A percentile compares a stretch with the other conserved stretches of the same genome.
Conservation (phyloP, 1,140 invertebrate genomes). For the Drosophila aff. region DNA sequence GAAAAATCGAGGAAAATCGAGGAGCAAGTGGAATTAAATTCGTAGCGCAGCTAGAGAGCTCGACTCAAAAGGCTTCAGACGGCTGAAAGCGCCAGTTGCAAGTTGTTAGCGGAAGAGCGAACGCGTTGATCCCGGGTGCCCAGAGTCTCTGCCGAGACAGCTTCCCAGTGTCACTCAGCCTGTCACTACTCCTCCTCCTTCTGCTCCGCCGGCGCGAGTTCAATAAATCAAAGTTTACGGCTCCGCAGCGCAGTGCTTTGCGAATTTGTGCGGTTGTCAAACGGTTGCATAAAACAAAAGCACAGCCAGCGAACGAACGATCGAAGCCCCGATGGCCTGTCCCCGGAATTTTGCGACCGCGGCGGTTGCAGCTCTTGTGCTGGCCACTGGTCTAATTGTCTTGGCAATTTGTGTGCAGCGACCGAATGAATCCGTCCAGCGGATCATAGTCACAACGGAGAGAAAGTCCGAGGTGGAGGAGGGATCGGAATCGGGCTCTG, state of each 20-base stretch:
- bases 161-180: conserved; percentile 17
- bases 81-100: conserved; percentile 57
- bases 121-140: conserved; percentile 22
- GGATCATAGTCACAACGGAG: conserved; percentile 46
- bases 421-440: conserved; percentile 44
- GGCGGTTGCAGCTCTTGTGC: conserved; percentile 29
- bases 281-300: conserved; percentile 50
- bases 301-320: background rate
- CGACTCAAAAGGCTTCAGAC: conserved; percentile 53
- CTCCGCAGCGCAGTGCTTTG: conserved; percentile 26
- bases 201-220: conserved; percentile 18
- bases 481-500: background rate
- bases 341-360: conserved; percentile 45
- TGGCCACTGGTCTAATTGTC: conserved; percentile 66
- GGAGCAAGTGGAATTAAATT: conserved; percentile 54
- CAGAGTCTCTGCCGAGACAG: conserved; percentile 24
- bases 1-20: conserved; percentile 42
- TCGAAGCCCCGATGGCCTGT: conserved; percentile 48
- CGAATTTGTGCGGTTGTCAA: conserved; percentile 34
- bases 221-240: conserved; percentile 73
- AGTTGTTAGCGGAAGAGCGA: conserved; percentile 27
- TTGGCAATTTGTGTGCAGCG: conserved; percentile 64
- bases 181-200: conserved; percentile 3
- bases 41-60: conserved; percentile 23
- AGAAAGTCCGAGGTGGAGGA: conserved; percentile 25